These are phyloP conservation scores for Grus americana DNA, from an alignment of 2,113 vertebrate species.

Conservation along the genomic window DNA sequence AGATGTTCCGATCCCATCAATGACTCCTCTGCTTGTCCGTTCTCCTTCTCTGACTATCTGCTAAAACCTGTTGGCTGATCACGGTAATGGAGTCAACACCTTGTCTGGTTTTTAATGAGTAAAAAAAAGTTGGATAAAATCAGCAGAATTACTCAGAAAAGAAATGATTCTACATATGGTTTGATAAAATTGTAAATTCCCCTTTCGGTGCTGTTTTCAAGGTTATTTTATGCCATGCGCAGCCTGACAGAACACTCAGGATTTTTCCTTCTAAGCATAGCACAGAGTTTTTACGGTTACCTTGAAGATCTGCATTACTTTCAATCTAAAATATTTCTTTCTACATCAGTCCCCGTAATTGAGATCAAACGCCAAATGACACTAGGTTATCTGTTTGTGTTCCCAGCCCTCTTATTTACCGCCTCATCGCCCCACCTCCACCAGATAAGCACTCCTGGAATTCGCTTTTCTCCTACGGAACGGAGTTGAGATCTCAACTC, in stretches of 20 bases:
- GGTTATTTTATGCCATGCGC: background rate
- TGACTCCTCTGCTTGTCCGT: background rate
- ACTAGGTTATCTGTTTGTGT: background rate
- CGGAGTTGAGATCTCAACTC: background rate
- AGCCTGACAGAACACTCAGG: background rate
- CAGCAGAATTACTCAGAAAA: background rate
- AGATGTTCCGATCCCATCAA: background rate
- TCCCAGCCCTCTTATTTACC: background rate
- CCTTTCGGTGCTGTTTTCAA: background rate
- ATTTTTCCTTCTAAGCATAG: background rate
- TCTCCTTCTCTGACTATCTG: background rate
- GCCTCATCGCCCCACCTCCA: background rate
- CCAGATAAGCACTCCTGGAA: background rate
- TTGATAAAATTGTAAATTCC: background rate
- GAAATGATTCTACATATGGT: fast-evolving
- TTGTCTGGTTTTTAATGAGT: background rate
- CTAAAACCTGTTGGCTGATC: background rate
- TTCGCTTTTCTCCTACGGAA: background rate
- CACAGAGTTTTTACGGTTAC: background rate
- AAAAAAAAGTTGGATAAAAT: too few relatives aligned
- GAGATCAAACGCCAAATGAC: background rate
- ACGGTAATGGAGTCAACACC: fast-evolving
- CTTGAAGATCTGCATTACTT: background rate
- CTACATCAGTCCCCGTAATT: background rate
- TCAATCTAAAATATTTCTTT: background rate